A percentile compares a stretch with the other conserved stretches of the same genome.
Evolutionary conservation across 1,140 invertebrate species (phyloP).

Genomic region (Sycophila sp.): DNA sequence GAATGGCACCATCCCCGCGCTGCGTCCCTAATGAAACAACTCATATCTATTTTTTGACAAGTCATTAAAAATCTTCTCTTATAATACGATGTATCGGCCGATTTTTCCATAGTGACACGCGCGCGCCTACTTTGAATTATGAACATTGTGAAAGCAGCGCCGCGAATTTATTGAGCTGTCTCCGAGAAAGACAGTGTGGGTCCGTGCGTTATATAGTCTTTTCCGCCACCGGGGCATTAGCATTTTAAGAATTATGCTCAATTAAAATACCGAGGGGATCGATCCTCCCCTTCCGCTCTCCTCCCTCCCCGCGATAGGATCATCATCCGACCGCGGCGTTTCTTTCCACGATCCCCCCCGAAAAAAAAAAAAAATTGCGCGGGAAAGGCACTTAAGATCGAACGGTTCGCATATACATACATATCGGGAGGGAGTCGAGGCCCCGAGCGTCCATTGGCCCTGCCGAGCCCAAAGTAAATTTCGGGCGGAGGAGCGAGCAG

Average conservation of each 20-base stretch:
- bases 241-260: constrained; percentile 32
- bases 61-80: no score
- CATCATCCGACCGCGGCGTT: no score
- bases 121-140: constrained; percentile 12
- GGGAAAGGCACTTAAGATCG: no score
- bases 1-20: no score
- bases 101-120: constrained; percentile 10
- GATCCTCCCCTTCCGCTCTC: no score
- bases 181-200: neutral
- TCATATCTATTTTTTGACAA: constrained; percentile 18
- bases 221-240: constrained; percentile 17
- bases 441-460: constrained; percentile 53
- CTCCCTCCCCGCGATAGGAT: no score
- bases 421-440: constrained; percentile 9
- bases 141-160: constrained; percentile 17
- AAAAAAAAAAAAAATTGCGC: no score
- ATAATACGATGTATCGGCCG: constrained; percentile 17
- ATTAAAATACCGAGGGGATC: constrained; percentile 30
- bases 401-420: neutral
- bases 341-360: no score
- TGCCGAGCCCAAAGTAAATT: constrained; percentile 39
- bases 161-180: constrained; percentile 38
- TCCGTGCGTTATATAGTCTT: constrained; percentile 12
- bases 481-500: constrained; percentile 47
- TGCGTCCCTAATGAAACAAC: constrained; percentile 18